phyloP scores from a whole-genome alignment of 2,113 vertebrate genomes.

The Notothenia rossii region DNA sequence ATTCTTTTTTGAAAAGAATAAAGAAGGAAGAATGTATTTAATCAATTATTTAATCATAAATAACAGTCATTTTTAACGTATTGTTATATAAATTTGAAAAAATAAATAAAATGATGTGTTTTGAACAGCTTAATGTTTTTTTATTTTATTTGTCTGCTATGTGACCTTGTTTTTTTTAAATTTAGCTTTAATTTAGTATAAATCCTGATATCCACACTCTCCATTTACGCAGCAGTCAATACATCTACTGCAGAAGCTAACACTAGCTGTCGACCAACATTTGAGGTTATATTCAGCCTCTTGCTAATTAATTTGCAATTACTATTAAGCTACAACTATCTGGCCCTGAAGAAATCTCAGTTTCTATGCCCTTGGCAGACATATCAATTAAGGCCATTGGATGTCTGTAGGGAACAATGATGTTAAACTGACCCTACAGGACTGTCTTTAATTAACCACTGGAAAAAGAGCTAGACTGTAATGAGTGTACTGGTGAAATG shows the following conservation, averaged over 20 bases:
- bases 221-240: conserved; percentile 8
- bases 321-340: neutral
- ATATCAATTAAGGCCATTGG: conserved; percentile 36
- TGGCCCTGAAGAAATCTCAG: neutral
- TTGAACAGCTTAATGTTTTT: neutral
- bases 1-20: too few relatives aligned
- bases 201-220: neutral
- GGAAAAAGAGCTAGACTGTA: neutral
- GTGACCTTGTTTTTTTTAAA: neutral
- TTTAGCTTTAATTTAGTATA: neutral
- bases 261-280: conserved; percentile 14
- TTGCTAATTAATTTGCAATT: conserved; percentile 31
- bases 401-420: conserved; percentile 36
- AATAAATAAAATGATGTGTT: too few relatives aligned
- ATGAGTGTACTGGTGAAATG: neutral
- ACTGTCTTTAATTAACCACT: conserved; percentile 37
- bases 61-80: neutral
- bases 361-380: conserved; percentile 20
- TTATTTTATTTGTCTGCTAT: neutral
- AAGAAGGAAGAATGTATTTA: too few relatives aligned
- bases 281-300: conserved; percentile 15
- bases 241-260: neutral
- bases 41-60: neutral
- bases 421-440: conserved; percentile 29
- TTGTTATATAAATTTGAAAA: neutral